Evolutionary conservation across 2,113 vertebrate genomes (phyloP).

Genomic region (Morone saxatilis): DNA sequence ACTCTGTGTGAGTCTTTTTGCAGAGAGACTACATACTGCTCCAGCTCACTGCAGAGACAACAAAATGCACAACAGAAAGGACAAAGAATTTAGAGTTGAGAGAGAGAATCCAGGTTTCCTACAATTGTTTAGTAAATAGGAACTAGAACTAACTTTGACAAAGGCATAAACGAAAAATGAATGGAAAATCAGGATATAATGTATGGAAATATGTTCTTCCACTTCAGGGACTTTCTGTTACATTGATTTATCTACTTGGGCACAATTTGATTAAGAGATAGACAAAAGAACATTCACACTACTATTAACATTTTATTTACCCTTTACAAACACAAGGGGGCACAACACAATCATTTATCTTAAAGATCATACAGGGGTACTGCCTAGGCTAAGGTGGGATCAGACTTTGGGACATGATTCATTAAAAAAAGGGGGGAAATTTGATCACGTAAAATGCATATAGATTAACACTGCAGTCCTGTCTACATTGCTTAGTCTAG

Average conservation of each 20-base stretch:
- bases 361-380: background rate
- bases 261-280: background rate
- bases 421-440: background rate
- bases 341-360: conserved; percentile 49
- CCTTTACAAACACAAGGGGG: conserved; percentile 70
- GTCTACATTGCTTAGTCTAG: conserved; percentile 11
- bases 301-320: background rate
- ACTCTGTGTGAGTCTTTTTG: conserved; percentile 85
- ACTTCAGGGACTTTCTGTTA: background rate
- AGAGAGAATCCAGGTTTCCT: background rate
- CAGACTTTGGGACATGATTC: background rate
- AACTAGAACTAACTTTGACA: no score
- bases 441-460: conserved; percentile 2
- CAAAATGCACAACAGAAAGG: background rate
- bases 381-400: conserved; percentile 3
- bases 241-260: no score
- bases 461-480: background rate
- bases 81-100: background rate
- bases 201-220: background rate
- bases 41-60: conserved; percentile 88
- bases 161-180: background rate
- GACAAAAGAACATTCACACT: background rate
- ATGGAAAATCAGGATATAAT: background rate
- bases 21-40: conserved; percentile 90
- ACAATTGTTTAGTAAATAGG: background rate